Percentiles rank a stretch among this genome's conserved stretches.
phyloP scores from a whole-genome alignment of 1,140 invertebrate genomes.

The Carcinoscorpius rotundicauda region DNA sequence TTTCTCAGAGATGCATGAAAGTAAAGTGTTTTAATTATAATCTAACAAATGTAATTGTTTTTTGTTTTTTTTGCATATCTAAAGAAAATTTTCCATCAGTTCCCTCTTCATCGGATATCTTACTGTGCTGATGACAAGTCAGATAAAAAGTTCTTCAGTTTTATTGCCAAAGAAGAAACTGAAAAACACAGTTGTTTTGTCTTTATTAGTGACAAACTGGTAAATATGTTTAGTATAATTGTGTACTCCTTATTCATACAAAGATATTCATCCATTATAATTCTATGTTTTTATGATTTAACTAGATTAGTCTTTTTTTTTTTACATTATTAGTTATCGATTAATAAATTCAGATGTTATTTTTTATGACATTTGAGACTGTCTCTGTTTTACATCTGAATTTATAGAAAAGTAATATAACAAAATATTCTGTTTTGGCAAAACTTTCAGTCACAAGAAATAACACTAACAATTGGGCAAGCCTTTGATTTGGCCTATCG shows the following conservation, averaged over 20 bases:
- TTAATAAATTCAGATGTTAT: no score
- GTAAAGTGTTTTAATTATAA: no score
- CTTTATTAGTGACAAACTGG: constrained; percentile 85
- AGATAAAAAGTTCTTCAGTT: constrained; percentile 92
- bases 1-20: no score
- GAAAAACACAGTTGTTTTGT: constrained; percentile 90
- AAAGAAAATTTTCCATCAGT: constrained; percentile 74
- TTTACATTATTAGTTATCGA: no score
- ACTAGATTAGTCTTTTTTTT: no score
- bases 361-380: background rate
- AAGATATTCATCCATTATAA: no score
- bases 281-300: no score
- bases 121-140: constrained; percentile 97
- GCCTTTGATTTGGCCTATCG: constrained; percentile 92
- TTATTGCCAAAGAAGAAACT: constrained; percentile 41
- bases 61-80: constrained; percentile 25
- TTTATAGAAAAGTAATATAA: background rate
- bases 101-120: constrained; percentile 89
- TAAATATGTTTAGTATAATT: constrained; percentile 10
- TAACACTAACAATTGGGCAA: constrained; percentile 91
- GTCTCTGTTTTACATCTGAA: background rate
- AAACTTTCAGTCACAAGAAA: constrained; percentile 59
- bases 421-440: background rate
- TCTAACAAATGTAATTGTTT: no score
- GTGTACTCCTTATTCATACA: background rate